phyloP scores from a whole-genome alignment of 2,888 invertebrate species.

The Lordiphosa andalusiaca region DNA sequence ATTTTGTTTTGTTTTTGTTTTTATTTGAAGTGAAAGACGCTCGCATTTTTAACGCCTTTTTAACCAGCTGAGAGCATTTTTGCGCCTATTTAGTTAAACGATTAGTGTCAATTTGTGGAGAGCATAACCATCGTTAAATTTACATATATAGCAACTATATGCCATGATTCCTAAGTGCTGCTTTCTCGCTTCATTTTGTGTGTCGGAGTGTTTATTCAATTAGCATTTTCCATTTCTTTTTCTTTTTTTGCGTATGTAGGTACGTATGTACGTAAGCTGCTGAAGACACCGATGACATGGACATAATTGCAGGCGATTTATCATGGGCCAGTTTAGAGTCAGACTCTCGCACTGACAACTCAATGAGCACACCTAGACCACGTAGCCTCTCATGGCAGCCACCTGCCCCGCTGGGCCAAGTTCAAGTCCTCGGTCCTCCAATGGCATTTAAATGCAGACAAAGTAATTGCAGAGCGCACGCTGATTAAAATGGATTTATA shows the following conservation, averaged over 20 bases:
- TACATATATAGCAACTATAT: slow-evolving; percentile 16
- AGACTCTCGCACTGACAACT: slow-evolving; percentile 63
- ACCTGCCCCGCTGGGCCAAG: slow-evolving; percentile 68
- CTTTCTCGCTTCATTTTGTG: slow-evolving; percentile 56
- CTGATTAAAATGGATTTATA: slow-evolving; percentile 77
- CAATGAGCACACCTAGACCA: slow-evolving; percentile 73
- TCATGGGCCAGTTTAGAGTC: slow-evolving; percentile 34
- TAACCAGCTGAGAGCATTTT: slow-evolving; percentile 3
- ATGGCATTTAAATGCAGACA: slow-evolving; percentile 77
- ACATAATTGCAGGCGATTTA: slow-evolving; percentile 71
- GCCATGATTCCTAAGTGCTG: slow-evolving; percentile 18
- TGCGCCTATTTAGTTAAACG: slow-evolving; percentile 36
- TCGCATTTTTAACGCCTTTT: too few species aligned
- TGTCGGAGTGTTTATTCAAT: slow-evolving; percentile 70
- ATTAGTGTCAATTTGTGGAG: slow-evolving; percentile 56
- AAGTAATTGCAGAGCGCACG: slow-evolving; percentile 72
- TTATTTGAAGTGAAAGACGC: too few species aligned
- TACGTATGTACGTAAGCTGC: slow-evolving; percentile 17
- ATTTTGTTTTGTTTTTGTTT: background rate
- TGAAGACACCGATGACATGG: slow-evolving; percentile 49
- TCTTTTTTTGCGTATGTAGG: slow-evolving; percentile 52
- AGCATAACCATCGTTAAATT: slow-evolving; percentile 24
- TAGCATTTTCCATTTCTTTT: slow-evolving; percentile 39
- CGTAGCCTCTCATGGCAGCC: slow-evolving; percentile 46
- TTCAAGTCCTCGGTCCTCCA: slow-evolving; percentile 44